A percentile compares a stretch with the other conserved stretches of the same genome.
Conservation (phyloP, 2,888 invertebrate species). For the Perithous albicinctus region DNA sequence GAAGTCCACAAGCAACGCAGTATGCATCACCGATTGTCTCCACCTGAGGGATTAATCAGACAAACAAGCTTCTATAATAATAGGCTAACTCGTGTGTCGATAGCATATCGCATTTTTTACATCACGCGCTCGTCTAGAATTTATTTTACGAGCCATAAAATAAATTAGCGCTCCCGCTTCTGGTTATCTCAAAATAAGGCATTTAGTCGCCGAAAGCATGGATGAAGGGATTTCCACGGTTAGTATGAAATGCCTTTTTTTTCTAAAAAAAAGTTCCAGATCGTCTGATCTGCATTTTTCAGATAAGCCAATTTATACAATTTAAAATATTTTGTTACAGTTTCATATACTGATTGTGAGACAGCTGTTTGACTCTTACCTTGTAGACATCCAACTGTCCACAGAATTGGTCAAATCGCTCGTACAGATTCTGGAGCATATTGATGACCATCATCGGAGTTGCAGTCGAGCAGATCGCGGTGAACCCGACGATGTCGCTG, state of each 20-base stretch:
- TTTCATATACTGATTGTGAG: background rate
- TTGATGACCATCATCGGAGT: conserved; percentile 98
- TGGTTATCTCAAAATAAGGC: background rate
- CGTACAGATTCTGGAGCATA: conserved; percentile 97
- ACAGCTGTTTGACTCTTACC: conserved; percentile 86
- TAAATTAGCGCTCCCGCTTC: background rate
- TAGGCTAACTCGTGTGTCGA: conserved; percentile 5
- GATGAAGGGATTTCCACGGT: too few relatives aligned
- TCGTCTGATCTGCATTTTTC: too few relatives aligned
- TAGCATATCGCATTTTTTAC: background rate
- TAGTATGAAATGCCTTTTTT: too few relatives aligned
- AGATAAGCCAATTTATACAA: too few relatives aligned
- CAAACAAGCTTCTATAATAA: background rate
- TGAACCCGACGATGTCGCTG: conserved; percentile 98
- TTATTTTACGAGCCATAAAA: background rate
- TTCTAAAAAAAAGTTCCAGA: background rate
- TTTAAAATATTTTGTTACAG: background rate
- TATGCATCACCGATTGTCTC: conserved; percentile 99
- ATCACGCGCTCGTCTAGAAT: background rate
- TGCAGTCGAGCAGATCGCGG: conserved; percentile 97
- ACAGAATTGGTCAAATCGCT: conserved; percentile 96
- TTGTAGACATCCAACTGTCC: conserved; percentile 98
- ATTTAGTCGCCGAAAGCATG: background rate
- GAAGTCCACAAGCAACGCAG: conserved; percentile 97
- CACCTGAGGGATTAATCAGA: conserved; percentile 87